These are phyloP conservation scores for Belgica antarctica DNA, from an alignment of 2,888 invertebrate genomes.

Conservation along the genomic window DNA sequence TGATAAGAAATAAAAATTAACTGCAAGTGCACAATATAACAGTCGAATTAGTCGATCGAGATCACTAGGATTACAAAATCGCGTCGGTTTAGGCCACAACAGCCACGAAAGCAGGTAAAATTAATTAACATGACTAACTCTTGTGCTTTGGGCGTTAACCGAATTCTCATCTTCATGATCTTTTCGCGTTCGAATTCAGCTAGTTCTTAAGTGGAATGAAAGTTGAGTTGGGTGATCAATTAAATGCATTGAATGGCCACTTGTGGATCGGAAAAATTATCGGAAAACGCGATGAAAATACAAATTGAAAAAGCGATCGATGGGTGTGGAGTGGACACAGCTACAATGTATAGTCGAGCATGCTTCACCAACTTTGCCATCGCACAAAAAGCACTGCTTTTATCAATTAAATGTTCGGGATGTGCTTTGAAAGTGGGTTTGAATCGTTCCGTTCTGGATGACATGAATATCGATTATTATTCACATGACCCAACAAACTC, in stretches of 20 bases:
- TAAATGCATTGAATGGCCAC: background rate
- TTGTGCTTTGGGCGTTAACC: conserved; percentile 40
- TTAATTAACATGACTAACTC: conserved; percentile 33
- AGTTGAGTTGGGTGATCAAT: conserved; percentile 11
- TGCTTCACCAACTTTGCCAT: conserved; percentile 40
- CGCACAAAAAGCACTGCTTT: conserved; percentile 1
- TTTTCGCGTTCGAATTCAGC: background rate
- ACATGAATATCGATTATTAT: conserved; percentile 36
- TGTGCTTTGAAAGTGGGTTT: background rate
- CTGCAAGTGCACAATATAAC: background rate
- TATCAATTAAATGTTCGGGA: conserved; percentile 35
- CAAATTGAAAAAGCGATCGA: conserved; percentile 22
- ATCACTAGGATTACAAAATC: background rate
- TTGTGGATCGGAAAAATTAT: conserved; percentile 15
- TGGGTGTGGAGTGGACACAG: conserved; percentile 35
- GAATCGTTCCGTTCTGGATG: background rate
- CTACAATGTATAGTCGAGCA: conserved; percentile 20
- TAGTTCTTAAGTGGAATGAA: background rate
- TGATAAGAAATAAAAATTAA: conserved; percentile 27
- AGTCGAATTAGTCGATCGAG: background rate
- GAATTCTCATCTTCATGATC: background rate
- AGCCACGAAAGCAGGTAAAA: conserved; percentile 28
- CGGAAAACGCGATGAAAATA: background rate
- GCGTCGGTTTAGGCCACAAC: background rate
- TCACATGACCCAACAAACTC: background rate